These are phyloP conservation scores for Himantopus leucocephalus DNA, from an alignment of 2,113 vertebrate genomes.

Conservation along the genomic window DNA sequence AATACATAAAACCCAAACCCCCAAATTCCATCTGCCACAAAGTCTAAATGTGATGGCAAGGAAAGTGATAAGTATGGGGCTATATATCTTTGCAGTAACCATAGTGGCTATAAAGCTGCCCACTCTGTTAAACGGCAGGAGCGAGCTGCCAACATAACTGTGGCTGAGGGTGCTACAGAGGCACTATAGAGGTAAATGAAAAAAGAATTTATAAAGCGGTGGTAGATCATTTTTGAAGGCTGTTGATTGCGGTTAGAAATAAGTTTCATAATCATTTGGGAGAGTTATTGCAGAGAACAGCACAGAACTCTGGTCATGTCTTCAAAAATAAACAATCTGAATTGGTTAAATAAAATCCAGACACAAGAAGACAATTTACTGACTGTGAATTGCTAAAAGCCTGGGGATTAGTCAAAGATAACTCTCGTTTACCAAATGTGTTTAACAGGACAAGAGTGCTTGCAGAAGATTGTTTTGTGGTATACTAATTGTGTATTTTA, in stretches of 20 bases:
- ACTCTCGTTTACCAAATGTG: neutral
- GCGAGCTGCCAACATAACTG: neutral
- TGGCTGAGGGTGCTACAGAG: neutral
- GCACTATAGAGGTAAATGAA: neutral
- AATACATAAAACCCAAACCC: neutral
- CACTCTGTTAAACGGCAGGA: neutral
- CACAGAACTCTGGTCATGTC: neutral
- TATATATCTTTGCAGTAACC: neutral
- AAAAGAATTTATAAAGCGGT: neutral
- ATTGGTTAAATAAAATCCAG: slow-evolving; percentile 37
- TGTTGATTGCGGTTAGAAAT: neutral
- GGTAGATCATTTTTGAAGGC: neutral
- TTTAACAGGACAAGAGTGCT: neutral
- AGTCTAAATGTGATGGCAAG: neutral
- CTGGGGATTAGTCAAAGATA: slow-evolving; percentile 2
- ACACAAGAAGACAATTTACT: neutral
- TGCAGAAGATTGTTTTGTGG: neutral
- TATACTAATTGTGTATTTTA: neutral
- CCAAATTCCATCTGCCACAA: neutral
- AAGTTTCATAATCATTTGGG: neutral
- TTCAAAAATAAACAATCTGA: slow-evolving; percentile 43
- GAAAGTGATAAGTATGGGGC: neutral
- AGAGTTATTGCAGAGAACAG: neutral
- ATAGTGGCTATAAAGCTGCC: neutral
- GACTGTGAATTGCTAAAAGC: slow-evolving; percentile 3